phyloP scores from a whole-genome alignment of 2,113 vertebrate genomes.

The Hippolais icterina region DNA sequence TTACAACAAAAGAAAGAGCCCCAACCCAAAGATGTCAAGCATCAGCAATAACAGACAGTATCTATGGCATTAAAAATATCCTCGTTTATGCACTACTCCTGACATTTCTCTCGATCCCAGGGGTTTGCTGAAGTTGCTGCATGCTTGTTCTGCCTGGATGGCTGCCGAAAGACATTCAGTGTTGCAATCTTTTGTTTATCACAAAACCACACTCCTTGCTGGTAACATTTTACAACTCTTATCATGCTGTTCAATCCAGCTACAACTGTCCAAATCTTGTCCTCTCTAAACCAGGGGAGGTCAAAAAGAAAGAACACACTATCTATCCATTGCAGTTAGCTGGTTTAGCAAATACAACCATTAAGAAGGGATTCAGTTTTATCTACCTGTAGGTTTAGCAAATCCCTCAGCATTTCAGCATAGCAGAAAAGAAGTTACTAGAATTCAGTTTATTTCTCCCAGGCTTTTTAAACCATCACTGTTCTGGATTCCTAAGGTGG shows the following conservation, averaged over 20 bases:
- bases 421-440: not conserved
- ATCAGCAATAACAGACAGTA: not conserved
- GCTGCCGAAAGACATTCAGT: not conserved
- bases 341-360: not conserved
- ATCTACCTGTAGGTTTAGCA: slow-evolving; percentile 1
- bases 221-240: slow-evolving; percentile 34
- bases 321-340: not conserved
- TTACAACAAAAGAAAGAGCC: not conserved
- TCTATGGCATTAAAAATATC: not conserved
- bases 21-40: not conserved
- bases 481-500: not conserved
- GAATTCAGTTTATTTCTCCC: not conserved
- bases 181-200: slow-evolving; percentile 38
- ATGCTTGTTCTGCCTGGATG: not conserved
- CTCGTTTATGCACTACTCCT: not conserved
- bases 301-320: not conserved
- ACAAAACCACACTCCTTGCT: not conserved
- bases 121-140: not conserved
- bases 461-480: not conserved
- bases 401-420: slow-evolving; percentile 29
- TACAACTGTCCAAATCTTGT: not conserved
- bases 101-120: not conserved
- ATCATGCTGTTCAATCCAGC: not conserved
- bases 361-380: not conserved
- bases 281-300: not conserved